These are phyloP conservation scores for Clarias macrocephalus DNA, from an alignment of 2,113 vertebrate genomes.

Conservation along the genomic window DNA sequence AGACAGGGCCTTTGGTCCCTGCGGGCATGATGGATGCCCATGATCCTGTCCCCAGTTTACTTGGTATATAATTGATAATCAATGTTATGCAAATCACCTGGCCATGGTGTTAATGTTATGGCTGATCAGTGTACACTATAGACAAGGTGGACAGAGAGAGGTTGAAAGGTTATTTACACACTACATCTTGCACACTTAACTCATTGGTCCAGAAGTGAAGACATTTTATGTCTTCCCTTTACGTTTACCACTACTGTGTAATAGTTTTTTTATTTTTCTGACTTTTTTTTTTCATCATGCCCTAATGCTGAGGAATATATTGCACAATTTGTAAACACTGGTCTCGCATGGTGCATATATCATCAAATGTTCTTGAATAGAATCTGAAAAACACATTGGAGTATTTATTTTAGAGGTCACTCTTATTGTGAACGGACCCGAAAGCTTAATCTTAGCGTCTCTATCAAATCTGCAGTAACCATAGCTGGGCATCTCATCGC, in stretches of 20 bases:
- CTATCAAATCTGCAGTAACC: constrained; percentile 1
- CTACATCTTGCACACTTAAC: too few relatives aligned
- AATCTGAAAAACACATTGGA: not conserved
- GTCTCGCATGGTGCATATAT: not conserved
- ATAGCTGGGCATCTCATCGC: not conserved
- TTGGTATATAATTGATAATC: too few relatives aligned
- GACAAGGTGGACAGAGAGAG: too few relatives aligned
- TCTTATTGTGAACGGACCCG: not conserved
- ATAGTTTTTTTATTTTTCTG: not conserved
- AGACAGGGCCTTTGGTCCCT: too few relatives aligned
- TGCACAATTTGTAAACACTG: not conserved
- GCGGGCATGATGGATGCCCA: too few relatives aligned
- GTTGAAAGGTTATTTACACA: too few relatives aligned
- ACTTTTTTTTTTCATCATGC: not conserved
- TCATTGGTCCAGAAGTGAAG: too few relatives aligned
- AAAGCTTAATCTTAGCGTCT: not conserved
- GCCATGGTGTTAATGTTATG: too few relatives aligned
- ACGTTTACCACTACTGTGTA: not conserved
- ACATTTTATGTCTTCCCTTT: not conserved
- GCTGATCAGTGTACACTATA: too few relatives aligned
- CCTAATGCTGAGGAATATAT: not conserved
- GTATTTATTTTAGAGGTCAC: not conserved
- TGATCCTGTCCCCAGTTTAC: too few relatives aligned
- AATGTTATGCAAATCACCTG: too few relatives aligned
- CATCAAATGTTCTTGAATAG: not conserved